Evolutionary conservation across 2,113 vertebrate species (phyloP).

Genomic region (Cynoglossus semilaevis): DNA sequence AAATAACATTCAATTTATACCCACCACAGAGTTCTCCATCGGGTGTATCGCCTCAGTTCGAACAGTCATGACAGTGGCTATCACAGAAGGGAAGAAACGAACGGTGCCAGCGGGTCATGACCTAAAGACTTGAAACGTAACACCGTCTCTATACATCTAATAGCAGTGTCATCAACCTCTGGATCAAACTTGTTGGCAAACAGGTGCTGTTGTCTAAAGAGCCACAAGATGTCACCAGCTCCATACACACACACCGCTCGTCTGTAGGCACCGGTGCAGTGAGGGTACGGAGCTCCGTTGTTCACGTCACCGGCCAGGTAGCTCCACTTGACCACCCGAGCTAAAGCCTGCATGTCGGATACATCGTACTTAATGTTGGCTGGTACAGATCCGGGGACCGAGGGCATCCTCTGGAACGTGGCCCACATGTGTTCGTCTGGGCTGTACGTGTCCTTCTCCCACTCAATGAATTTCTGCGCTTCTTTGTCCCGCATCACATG

Average conservation of each 20-base stretch:
- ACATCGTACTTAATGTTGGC: constrained; percentile 75
- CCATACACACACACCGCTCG: constrained; percentile 84
- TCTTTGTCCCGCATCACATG: constrained; percentile 72
- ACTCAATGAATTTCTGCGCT: constrained; percentile 76
- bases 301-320: constrained; percentile 74
- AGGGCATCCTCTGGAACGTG: constrained; percentile 82
- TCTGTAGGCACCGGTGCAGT: constrained; percentile 79
- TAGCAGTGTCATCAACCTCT: constrained; percentile 74
- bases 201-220: constrained; percentile 83
- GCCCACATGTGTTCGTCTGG: constrained; percentile 94
- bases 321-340: constrained; percentile 85
- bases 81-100: neutral
- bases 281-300: constrained; percentile 80
- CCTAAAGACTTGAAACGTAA: constrained; percentile 77
- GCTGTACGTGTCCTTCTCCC: constrained; percentile 90
- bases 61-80: neutral
- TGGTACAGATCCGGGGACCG: constrained; percentile 80
- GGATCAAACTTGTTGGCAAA: constrained; percentile 95
- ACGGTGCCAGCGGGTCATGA: neutral
- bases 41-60: too few species aligned
- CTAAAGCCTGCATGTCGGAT: constrained; percentile 84
- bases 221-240: constrained; percentile 82
- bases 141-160: constrained; percentile 85
- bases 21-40: too few species aligned
- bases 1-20: too few species aligned